A percentile compares a stretch with the other conserved stretches of the same genome.
Conservation (phyloP, 2,797 vertebrate genomes). For the Liparis tanakae region DNA sequence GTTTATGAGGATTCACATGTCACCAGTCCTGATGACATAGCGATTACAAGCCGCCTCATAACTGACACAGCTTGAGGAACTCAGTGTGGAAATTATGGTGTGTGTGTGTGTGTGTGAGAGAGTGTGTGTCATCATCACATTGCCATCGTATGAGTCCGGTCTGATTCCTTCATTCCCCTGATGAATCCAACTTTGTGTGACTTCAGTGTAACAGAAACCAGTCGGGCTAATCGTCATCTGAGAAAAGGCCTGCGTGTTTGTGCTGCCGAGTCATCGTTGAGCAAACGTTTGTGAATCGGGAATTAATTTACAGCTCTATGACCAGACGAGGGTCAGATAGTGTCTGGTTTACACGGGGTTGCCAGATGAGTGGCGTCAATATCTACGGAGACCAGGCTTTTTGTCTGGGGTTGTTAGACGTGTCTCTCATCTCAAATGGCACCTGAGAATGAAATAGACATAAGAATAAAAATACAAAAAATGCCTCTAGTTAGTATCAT, state of each 20-base stretch:
- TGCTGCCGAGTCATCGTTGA: not conserved
- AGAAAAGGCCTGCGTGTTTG: not conserved
- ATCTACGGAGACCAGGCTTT: not conserved
- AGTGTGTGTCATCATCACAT: constrained; percentile 8
- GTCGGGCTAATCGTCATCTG: not conserved
- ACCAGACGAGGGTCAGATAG: not conserved
- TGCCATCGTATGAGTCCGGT: constrained; percentile 3
- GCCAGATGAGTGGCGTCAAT: constrained; percentile 9
- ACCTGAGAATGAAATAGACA: not conserved
- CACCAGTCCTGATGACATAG: not conserved
- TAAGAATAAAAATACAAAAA: not conserved
- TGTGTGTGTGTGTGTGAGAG: constrained; percentile 4
- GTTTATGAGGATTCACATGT: not conserved
- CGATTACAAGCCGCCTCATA: not conserved
- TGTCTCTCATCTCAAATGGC: not conserved
- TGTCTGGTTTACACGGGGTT: not conserved
- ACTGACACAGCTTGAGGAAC: constrained; percentile 4
- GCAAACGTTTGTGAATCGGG: constrained; percentile 31
- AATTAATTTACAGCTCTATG: constrained; percentile 38
- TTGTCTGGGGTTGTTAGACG: not conserved
- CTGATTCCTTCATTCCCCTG: not conserved
- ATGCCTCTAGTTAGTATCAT: not conserved
- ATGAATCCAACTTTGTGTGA: constrained; percentile 1
- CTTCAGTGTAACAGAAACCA: not conserved
- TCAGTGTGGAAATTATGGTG: not conserved